Conservation (phyloP, 2,888 invertebrate species). For the Leptinotarsa haldemani region DNA sequence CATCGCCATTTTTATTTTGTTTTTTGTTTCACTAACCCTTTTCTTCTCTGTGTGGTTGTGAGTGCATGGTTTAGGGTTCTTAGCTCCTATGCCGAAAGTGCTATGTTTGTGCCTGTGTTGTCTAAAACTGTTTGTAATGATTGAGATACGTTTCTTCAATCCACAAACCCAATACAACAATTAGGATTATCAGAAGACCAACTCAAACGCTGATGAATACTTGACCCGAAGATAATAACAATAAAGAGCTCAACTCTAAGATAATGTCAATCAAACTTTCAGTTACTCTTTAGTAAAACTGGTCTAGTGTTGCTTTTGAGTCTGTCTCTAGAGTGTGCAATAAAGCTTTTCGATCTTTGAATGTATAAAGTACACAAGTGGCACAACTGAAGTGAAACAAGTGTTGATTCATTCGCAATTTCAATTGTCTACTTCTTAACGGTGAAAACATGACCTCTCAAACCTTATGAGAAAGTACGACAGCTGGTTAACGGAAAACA, state of each 20-base stretch:
- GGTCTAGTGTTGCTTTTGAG: background rate
- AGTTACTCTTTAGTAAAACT: background rate
- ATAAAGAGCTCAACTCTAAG: too few species aligned
- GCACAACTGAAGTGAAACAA: too few species aligned
- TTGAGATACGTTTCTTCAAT: background rate
- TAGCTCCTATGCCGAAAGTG: slow-evolving; percentile 48
- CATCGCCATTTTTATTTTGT: slow-evolving; percentile 50
- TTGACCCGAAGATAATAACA: too few species aligned
- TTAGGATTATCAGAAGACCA: background rate
- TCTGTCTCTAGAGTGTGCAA: background rate
- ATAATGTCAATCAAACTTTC: too few species aligned
- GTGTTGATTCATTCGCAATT: too few species aligned
- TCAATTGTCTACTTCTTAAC: too few species aligned
- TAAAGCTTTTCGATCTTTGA: background rate
- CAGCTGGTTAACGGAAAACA: too few species aligned
- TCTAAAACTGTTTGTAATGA: background rate
- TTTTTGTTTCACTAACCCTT: slow-evolving; percentile 57
- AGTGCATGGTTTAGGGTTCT: slow-evolving; percentile 64
- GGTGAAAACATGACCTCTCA: too few species aligned
- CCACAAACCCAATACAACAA: background rate
- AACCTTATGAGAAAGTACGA: too few species aligned
- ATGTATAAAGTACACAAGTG: too few species aligned
- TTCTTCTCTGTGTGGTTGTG: slow-evolving; percentile 63
- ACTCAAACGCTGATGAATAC: background rate
- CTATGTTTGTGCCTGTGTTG: slow-evolving; percentile 5